phyloP scores from a whole-genome alignment of 2,888 invertebrate genomes.

The Amorpha juglandis region DNA sequence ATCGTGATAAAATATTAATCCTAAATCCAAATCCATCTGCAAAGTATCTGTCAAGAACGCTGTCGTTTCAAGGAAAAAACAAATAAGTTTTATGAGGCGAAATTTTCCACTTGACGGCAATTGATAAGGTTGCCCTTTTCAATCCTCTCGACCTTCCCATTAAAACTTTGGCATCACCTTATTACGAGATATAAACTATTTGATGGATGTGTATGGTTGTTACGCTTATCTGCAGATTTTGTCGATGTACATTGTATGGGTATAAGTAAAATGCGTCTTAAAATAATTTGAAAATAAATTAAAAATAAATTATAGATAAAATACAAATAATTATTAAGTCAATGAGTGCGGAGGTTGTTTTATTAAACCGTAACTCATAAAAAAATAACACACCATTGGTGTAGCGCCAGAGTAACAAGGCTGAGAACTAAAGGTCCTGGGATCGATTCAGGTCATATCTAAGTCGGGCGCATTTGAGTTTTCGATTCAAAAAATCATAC shows the following conservation, averaged over 20 bases:
- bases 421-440: too few species aligned
- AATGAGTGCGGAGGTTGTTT: too few species aligned
- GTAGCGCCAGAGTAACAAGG: too few species aligned
- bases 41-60: neutral
- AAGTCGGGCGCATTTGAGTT: too few species aligned
- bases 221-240: neutral
- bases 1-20: too few species aligned
- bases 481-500: too few species aligned
- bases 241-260: neutral
- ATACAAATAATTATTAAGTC: too few species aligned
- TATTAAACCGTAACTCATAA: too few species aligned
- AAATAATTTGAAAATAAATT: neutral
- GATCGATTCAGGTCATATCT: too few species aligned
- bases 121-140: slow-evolving; percentile 23
- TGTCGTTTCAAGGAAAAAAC: slow-evolving; percentile 9
- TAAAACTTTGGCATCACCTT: slow-evolving; percentile 7
- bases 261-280: neutral
- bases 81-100: neutral
- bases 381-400: too few species aligned
- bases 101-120: slow-evolving; percentile 9
- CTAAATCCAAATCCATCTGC: neutral
- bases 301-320: too few species aligned
- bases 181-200: neutral
- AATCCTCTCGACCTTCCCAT: slow-evolving; percentile 15
- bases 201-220: slow-evolving; percentile 5